Conservation (phyloP, 2,113 vertebrate genomes). For the Coracopsis vasa region DNA sequence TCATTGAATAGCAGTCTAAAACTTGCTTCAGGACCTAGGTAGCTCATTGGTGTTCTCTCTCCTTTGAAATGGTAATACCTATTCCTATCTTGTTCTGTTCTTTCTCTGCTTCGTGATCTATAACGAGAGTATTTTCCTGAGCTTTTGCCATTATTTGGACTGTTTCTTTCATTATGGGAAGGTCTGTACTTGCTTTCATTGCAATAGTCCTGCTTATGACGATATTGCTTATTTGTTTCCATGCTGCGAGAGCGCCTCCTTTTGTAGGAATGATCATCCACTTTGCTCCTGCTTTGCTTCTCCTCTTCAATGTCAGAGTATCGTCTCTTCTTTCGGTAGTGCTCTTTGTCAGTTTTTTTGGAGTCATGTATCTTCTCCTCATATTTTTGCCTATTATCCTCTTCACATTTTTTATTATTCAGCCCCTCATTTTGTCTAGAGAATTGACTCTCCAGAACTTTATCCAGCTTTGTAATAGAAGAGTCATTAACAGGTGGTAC, state of each 20-base stretch:
- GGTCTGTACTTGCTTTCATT: slow-evolving; percentile 27
- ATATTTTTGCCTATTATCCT: neutral
- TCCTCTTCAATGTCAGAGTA: slow-evolving; percentile 60
- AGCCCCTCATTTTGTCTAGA: neutral
- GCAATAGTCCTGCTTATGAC: slow-evolving; percentile 16
- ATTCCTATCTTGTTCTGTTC: slow-evolving; percentile 64
- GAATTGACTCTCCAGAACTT: slow-evolving; percentile 14
- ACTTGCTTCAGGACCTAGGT: no score
- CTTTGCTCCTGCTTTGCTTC: slow-evolving; percentile 1
- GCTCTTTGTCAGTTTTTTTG: slow-evolving; percentile 69
- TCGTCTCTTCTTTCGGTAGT: slow-evolving; percentile 63
- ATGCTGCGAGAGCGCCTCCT: neutral
- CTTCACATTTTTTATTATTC: neutral
- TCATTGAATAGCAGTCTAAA: no score
- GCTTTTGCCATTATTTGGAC: slow-evolving; percentile 25
- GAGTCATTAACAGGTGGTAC: neutral
- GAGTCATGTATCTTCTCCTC: slow-evolving; percentile 41
- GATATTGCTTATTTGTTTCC: slow-evolving; percentile 29
- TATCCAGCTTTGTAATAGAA: slow-evolving; percentile 11
- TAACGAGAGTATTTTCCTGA: slow-evolving; percentile 68
- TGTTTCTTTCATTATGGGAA: slow-evolving; percentile 18
- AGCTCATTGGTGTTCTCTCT: no score
- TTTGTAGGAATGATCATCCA: neutral
- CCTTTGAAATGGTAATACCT: slow-evolving; percentile 70
- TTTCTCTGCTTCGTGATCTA: slow-evolving; percentile 62